Percentiles rank a stretch among this genome's conserved stretches.
Evolutionary conservation across 1,140 invertebrate genomes (phyloP).

Genomic region (Aricia agestis): DNA sequence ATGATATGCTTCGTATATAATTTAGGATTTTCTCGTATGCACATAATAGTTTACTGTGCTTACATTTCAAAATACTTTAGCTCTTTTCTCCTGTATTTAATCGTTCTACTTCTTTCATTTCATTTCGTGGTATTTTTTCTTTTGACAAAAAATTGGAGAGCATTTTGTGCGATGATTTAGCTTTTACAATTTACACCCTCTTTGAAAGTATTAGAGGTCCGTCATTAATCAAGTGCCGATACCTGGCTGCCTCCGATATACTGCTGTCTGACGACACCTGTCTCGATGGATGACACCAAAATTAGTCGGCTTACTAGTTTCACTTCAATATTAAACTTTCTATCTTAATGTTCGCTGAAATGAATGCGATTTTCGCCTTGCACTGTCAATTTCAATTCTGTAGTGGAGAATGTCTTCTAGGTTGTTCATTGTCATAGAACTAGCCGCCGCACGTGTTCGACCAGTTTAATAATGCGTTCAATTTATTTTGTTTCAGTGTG

Average conservation of each 20-base stretch:
- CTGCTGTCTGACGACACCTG: constrained; percentile 43
- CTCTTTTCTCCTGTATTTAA: not conserved
- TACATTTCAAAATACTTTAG: not conserved
- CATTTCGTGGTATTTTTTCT: not conserved
- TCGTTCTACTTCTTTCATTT: too few relatives aligned
- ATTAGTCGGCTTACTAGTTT: constrained; percentile 62
- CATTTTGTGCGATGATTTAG: too few relatives aligned
- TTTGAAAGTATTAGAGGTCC: too few relatives aligned
- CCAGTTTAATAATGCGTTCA: constrained; percentile 25
- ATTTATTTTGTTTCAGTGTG: constrained; percentile 84
- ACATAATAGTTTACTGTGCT: not conserved
- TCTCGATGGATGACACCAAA: constrained; percentile 45
- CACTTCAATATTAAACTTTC: constrained; percentile 42
- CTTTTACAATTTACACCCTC: too few relatives aligned
- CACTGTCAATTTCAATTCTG: constrained; percentile 58
- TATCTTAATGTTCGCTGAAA: constrained; percentile 56
- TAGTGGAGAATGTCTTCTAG: constrained; percentile 69
- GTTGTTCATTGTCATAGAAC: constrained; percentile 55
- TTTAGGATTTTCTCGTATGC: not conserved
- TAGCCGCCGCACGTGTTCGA: constrained; percentile 15
- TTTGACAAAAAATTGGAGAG: not conserved
- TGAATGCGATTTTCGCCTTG: constrained; percentile 57
- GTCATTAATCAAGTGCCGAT: not conserved
- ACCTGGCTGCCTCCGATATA: constrained; percentile 55
- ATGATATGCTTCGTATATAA: not conserved